Base-by-base conservation (phyloP, 1,140 invertebrate genomes). In the Sitophilus oryzae region DNA sequence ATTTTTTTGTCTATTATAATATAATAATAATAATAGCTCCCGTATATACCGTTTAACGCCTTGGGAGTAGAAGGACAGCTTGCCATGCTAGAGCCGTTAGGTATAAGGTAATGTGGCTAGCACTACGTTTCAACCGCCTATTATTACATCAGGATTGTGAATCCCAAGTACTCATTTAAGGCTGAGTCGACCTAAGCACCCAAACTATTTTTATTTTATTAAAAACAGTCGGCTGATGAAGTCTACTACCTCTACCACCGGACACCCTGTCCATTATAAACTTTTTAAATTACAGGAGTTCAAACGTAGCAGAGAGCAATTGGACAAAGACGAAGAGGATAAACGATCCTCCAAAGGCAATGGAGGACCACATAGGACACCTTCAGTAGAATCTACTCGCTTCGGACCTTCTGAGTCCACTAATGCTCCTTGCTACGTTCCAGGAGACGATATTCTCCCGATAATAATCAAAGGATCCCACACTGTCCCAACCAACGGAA, bases 311-410 rank as follows among this genome's bases (percentile, higher is more conserved):
- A 51, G 47, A 22, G 55, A 57, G 63, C 78, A 85, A 30, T 71
- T 89, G 52, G 83, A 89, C 66, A 81, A 83, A 58, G 70, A 87
- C 52, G 81, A 83, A 57, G 70, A 87, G 18, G 85, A 82, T 19
- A 71, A 71, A 62, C 63, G 48, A n/a, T 57, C 48, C 5, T 57
- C 43, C 10, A 57, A 57, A 66, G 51, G 65, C 60, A 19, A 58
- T 56, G 54, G 18, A 60, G 59, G 16, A 60, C 57, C 63, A 18
- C 60, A 61, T 49, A 64, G 70, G 43, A 65, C 66, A 18, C 65
- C 63, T 9, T 69, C 68, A 3, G 55, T 60, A 36, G 60, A 64
- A 41, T 68, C 66, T 8, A 61, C 64, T 23, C 60, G 68, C 19
- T 72, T 70, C 44, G 55, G 55, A 18, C 48, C 49, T 1, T 46